Percentiles rank a stretch among this genome's conserved stretches.
Evolutionary conservation across 2,888 invertebrate genomes (phyloP).

Genomic region (Cyclophora albipunctata): DNA sequence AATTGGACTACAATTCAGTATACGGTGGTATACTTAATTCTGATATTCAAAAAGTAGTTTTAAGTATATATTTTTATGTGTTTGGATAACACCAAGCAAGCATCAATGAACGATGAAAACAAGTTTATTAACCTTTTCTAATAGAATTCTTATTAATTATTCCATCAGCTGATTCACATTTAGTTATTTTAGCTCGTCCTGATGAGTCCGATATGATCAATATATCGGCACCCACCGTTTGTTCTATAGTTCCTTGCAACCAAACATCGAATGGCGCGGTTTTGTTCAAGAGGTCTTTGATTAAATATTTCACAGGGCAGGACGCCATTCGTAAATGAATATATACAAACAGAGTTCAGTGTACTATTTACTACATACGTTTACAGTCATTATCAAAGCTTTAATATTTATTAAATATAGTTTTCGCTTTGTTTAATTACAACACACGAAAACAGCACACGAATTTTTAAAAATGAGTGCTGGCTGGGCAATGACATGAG

Average conservation of each 20-base stretch:
- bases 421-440: no score
- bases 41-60: no score
- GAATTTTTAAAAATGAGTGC: no score
- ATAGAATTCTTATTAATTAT: conserved; percentile 50
- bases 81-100: no score
- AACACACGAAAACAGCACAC: no score
- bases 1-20: no score
- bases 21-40: no score
- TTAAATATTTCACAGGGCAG: conserved; percentile 51
- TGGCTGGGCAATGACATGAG: no score
- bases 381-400: no score
- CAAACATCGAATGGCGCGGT: conserved; percentile 54
- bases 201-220: conserved; percentile 57
- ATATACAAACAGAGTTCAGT: conserved; percentile 7
- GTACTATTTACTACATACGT: neutral
- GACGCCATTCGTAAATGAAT: conserved; percentile 29
- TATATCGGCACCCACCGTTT: conserved; percentile 58
- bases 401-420: no score
- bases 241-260: conserved; percentile 68
- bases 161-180: conserved; percentile 58
- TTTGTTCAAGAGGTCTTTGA: conserved; percentile 48
- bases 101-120: no score
- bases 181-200: conserved; percentile 58
- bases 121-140: conserved; percentile 41
- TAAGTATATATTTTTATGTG: no score